Evolutionary conservation across 92 coral and sea anemone species (phyloP).

Genomic region (Paragorgia papillata): DNA sequence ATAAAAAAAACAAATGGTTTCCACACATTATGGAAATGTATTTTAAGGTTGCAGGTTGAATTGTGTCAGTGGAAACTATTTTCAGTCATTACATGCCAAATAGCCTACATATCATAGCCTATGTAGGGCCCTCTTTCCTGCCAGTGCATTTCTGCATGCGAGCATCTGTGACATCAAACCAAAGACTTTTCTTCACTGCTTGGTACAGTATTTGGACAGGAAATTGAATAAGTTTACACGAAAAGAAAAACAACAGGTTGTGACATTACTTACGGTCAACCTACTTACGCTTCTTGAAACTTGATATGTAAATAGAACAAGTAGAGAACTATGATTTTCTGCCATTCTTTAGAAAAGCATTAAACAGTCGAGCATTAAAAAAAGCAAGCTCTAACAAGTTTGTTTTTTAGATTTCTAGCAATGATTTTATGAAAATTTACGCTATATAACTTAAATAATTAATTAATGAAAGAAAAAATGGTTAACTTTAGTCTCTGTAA

Average conservation of each 20-base stretch:
- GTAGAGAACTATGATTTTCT: conserved; percentile 80
- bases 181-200: neutral
- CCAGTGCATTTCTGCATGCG: too few species aligned
- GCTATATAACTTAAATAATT: neutral
- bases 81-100: too few species aligned
- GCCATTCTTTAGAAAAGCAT: conserved; percentile 99
- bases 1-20: too few species aligned
- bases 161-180: too few species aligned
- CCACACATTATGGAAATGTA: too few species aligned
- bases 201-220: neutral
- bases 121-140: too few species aligned
- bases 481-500: too few species aligned
- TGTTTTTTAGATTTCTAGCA: neutral
- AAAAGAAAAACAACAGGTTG: conserved; percentile 6
- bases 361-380: conserved; percentile 74
- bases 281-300: conserved; percentile 99
- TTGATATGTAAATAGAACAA: conserved; percentile 61
- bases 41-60: too few species aligned
- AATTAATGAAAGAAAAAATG: too few species aligned
- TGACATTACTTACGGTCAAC: conserved; percentile 65
- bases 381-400: neutral
- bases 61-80: too few species aligned
- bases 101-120: too few species aligned
- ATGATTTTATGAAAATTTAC: neutral
- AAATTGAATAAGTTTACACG: neutral